These are phyloP conservation scores for Pelochelys cantorii DNA, from an alignment of 2,797 vertebrate species.

Conservation along the genomic window DNA sequence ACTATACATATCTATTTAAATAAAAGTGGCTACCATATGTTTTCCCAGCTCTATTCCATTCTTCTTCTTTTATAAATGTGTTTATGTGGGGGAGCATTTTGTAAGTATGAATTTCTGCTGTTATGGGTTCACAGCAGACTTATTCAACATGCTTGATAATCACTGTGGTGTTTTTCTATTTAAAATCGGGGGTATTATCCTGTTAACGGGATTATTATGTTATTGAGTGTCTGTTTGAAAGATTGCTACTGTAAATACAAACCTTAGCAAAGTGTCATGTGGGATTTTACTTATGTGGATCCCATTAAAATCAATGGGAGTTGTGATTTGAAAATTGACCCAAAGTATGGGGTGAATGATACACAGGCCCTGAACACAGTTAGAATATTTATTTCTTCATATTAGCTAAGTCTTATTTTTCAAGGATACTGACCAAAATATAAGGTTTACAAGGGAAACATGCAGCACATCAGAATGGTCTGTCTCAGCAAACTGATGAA, in stretches of 20 bases:
- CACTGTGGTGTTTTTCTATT: background rate
- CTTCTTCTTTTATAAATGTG: background rate
- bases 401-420: background rate
- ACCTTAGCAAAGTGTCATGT: background rate
- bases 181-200: slow-evolving; percentile 7
- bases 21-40: background rate
- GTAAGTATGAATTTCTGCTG: slow-evolving; percentile 11
- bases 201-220: slow-evolving; percentile 5
- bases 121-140: background rate
- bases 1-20: background rate
- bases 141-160: background rate
- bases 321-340: background rate
- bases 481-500: background rate
- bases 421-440: background rate
- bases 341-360: fast-evolving
- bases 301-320: background rate
- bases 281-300: background rate
- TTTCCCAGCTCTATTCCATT: slow-evolving; percentile 19
- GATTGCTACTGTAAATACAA: slow-evolving; percentile 11
- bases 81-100: background rate
- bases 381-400: background rate
- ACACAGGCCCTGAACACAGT: background rate
- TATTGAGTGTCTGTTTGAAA: background rate
- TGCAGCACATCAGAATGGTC: background rate
- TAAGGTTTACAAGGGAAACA: background rate